Conservation (phyloP, 2,113 vertebrate genomes). For the Gulo gulo region DNA sequence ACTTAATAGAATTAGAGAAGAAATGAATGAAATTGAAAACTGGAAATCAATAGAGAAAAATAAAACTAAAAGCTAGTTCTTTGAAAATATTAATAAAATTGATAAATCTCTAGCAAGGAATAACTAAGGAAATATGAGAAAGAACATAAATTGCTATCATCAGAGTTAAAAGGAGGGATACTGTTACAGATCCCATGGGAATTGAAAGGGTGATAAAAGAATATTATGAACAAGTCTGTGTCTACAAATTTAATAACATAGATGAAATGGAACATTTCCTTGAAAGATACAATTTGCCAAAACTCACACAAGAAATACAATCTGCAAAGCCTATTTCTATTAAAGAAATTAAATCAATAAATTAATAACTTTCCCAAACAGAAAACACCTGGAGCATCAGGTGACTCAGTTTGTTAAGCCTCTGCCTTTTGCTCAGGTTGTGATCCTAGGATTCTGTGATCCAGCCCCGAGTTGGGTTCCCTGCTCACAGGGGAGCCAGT, state of each 20-base stretch:
- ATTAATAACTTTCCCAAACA: not conserved
- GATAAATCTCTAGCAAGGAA: not conserved
- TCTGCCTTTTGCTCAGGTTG: not conserved
- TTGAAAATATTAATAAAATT: not conserved
- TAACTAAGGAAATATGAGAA: not conserved
- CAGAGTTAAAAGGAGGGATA: not conserved
- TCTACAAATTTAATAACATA: not conserved
- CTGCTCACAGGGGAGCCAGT: too few relatives aligned
- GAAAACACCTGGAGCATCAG: not conserved
- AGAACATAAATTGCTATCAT: not conserved
- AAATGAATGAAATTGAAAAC: not conserved
- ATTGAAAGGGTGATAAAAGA: not conserved
- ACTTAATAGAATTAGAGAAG: not conserved
- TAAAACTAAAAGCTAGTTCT: not conserved
- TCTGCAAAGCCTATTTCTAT: not conserved
- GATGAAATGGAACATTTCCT: not conserved
- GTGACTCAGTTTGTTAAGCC: not conserved
- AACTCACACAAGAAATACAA: not conserved
- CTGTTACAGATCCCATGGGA: not conserved
- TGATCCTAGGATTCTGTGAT: not conserved
- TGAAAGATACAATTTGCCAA: not conserved
- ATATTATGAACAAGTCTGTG: not conserved
- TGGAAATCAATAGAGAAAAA: not conserved
- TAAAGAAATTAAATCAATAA: not conserved
- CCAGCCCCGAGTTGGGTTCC: not conserved